Evolutionary conservation across 2,797 vertebrate species (phyloP).

Genomic region (Phoxinus dragarum): DNA sequence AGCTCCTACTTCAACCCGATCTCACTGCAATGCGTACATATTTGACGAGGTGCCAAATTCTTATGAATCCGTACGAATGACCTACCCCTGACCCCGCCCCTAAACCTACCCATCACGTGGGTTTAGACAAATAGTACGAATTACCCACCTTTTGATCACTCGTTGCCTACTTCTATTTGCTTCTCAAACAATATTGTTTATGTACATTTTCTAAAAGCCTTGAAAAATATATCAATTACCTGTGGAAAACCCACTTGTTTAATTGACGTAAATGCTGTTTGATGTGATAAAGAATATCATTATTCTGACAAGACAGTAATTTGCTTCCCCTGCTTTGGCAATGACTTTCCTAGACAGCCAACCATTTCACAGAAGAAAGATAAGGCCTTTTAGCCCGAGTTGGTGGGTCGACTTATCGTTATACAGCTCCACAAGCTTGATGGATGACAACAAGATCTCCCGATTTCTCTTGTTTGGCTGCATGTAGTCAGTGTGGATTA

Average conservation of each 20-base stretch:
- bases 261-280: conserved; percentile 27
- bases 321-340: conserved; percentile 26
- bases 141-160: too few relatives aligned
- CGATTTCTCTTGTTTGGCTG: conserved; percentile 50
- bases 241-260: not conserved
- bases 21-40: too few relatives aligned
- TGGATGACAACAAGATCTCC: conserved; percentile 43
- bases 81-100: too few relatives aligned
- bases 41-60: too few relatives aligned
- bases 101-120: too few relatives aligned
- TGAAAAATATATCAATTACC: not conserved
- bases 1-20: not conserved
- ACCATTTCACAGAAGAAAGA: conserved; percentile 23
- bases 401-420: conserved; percentile 23
- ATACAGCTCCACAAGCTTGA: conserved; percentile 54
- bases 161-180: not conserved
- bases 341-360: conserved; percentile 36
- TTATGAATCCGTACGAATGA: too few relatives aligned
- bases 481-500: conserved; percentile 61
- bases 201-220: conserved; percentile 4
- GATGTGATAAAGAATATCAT: not conserved
- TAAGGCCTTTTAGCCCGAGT: conserved; percentile 45
- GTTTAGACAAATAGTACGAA: too few relatives aligned
- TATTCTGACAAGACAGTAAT: conserved; percentile 42
- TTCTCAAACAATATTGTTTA: not conserved